Evolutionary conservation across 2,113 vertebrate species (phyloP).

Genomic region (Boulengeromyrus knoepffleri): DNA sequence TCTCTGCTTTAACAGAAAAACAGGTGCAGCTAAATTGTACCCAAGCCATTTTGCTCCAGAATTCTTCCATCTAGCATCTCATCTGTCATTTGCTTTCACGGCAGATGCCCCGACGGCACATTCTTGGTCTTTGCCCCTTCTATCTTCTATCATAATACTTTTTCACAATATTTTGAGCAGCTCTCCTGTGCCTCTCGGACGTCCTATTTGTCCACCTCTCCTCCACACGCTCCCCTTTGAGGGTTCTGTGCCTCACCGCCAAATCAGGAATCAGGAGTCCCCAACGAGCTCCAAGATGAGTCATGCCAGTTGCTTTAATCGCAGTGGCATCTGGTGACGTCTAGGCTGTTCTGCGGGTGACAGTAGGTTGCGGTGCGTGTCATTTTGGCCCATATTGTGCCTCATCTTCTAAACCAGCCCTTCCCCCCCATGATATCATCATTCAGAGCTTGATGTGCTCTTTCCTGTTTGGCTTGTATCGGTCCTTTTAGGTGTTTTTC

Average conservation of each 20-base stretch:
- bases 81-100: neutral
- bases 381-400: neutral
- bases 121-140: neutral
- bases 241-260: neutral
- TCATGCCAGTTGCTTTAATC: neutral
- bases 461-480: neutral
- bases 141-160: neutral
- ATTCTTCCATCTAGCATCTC: neutral
- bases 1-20: neutral
- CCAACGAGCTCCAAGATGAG: neutral
- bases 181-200: neutral
- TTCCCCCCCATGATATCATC: neutral
- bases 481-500: neutral
- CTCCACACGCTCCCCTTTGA: neutral
- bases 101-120: neutral
- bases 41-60: neutral
- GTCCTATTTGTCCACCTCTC: neutral
- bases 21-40: conserved; percentile 4
- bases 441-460: neutral
- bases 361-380: neutral
- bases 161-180: neutral
- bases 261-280: neutral
- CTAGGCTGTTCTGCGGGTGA: neutral
- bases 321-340: neutral
- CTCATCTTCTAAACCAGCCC: neutral